Percentiles rank a stretch among this genome's conserved stretches.
These are phyloP conservation scores for Hyalella azteca DNA, from an alignment of 2,888 invertebrate species.

Conservation along the genomic window DNA sequence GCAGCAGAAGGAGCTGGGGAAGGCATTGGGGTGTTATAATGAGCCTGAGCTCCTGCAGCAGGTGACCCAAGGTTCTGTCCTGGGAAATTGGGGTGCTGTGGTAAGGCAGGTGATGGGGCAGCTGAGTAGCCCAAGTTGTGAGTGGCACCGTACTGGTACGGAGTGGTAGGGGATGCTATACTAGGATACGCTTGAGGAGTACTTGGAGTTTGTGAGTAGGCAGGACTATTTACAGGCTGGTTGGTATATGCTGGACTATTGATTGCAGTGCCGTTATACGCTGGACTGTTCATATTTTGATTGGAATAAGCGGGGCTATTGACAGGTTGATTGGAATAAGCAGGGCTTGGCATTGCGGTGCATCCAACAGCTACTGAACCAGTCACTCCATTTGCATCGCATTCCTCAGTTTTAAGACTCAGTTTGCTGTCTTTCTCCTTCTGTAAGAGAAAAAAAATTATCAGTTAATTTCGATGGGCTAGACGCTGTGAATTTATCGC, in stretches of 20 bases:
- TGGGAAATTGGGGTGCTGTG: neutral
- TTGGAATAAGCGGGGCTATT: slow-evolving; percentile 57
- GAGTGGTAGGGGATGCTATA: slow-evolving; percentile 13
- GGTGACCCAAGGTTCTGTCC: neutral
- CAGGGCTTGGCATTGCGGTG: slow-evolving; percentile 51
- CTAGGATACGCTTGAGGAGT: slow-evolving; percentile 33
- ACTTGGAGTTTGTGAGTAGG: slow-evolving; percentile 17
- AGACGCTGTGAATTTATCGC: too few species aligned
- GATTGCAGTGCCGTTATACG: slow-evolving; percentile 44
- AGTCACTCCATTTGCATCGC: neutral
- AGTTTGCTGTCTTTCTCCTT: slow-evolving; percentile 52
- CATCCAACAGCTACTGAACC: neutral
- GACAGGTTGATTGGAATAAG: slow-evolving; percentile 52
- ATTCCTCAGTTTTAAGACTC: slow-evolving; percentile 38
- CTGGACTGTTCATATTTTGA: slow-evolving; percentile 54
- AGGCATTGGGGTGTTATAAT: slow-evolving; percentile 57
- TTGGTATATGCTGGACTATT: slow-evolving; percentile 45
- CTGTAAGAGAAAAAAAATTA: too few species aligned
- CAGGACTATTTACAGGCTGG: slow-evolving; percentile 49
- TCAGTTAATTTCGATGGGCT: too few species aligned
- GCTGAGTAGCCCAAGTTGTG: slow-evolving; percentile 2
- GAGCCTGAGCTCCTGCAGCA: slow-evolving; percentile 39
- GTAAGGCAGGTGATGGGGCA: slow-evolving; percentile 27
- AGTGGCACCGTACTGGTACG: slow-evolving; percentile 21
- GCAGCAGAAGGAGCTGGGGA: slow-evolving; percentile 56